Base-by-base conservation (phyloP, 2,888 invertebrate genomes). In the Alsophila aescularia region DNA sequence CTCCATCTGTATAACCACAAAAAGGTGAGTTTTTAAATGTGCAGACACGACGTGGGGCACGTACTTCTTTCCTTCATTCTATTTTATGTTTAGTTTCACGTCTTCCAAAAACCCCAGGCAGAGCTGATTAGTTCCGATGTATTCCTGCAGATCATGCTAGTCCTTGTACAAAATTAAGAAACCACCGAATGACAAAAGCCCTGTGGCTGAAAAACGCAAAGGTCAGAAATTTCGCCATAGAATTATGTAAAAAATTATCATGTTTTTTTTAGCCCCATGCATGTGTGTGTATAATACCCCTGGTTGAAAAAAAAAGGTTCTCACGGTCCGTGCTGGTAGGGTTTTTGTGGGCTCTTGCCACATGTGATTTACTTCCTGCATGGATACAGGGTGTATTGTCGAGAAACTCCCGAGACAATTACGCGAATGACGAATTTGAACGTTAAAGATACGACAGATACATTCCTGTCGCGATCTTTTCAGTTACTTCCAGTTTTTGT, bases 351-450 rank as follows among this genome's bases (percentile, higher is more conserved):
- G 64, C 60, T 57, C 60, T 62, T 55, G 62, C 71, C 79, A 81
- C 80, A 85, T 84, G 81, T 75, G 72, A 58, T 73, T 63, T 62
- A 79, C 73, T 84, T 87, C 84, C 83, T 81, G 81, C 72, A 75
- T 72, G 71, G 67, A 72, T 66, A 69, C 69, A 72, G 67, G 66
- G 67, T 54, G 66, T 60, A 71, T 56, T 58, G 64, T 59, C 62
- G 48, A 50, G 6, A 47, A 54, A 31, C 52, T 21, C 58, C 52
- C 44, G 37, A 51, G 52, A 27, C 29, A 51, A 39, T 12, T 34
- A 29, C 37, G 49, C 49, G 29, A 36, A 8, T 53, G 34, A 8
- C 29, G 34, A 51, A 49, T 53, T 36, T 52, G 36, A 18, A 41
- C 10, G 9, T 2, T 10, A n/a, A n/a, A 2, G n/a, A 2, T 29